Evolutionary conservation across 1,140 invertebrate species (phyloP).

Genomic region (Limonius californicus): DNA sequence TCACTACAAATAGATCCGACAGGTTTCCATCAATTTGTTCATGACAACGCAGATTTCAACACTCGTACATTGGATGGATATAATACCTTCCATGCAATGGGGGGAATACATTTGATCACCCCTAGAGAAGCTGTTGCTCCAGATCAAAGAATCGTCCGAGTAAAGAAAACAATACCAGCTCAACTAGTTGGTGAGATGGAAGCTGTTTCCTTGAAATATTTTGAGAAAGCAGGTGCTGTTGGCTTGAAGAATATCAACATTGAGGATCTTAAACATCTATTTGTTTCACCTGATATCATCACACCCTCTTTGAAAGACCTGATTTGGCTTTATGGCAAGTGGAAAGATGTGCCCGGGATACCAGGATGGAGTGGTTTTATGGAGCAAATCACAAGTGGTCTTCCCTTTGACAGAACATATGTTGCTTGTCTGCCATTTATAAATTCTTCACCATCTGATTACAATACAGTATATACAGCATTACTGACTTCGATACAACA

Average conservation of each 20-base stretch:
- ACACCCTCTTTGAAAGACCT: too few relatives aligned
- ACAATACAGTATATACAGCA: too few relatives aligned
- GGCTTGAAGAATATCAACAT: too few relatives aligned
- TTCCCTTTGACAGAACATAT: too few relatives aligned
- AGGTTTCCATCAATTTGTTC: slow-evolving; percentile 35
- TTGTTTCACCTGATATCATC: background rate
- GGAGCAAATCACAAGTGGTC: background rate
- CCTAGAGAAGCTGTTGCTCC: background rate
- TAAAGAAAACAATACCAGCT: background rate
- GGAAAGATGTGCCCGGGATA: background rate
- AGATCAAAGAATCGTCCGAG: background rate
- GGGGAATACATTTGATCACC: slow-evolving; percentile 29
- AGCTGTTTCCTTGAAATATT: background rate
- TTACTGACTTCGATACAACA: too few relatives aligned
- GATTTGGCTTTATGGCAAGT: background rate
- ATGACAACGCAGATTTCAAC: slow-evolving; percentile 40
- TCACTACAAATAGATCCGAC: slow-evolving; percentile 19
- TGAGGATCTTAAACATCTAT: slow-evolving; percentile 14
- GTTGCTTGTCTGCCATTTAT: too few relatives aligned
- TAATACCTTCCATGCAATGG: slow-evolving; percentile 38
- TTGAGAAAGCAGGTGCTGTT: background rate
- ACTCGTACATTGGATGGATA: slow-evolving; percentile 34
- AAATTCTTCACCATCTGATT: background rate
- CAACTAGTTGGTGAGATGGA: background rate
- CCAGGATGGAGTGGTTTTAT: background rate